Conservation (phyloP, 2,888 invertebrate genomes). For the Pristionchus exspectatus region DNA sequence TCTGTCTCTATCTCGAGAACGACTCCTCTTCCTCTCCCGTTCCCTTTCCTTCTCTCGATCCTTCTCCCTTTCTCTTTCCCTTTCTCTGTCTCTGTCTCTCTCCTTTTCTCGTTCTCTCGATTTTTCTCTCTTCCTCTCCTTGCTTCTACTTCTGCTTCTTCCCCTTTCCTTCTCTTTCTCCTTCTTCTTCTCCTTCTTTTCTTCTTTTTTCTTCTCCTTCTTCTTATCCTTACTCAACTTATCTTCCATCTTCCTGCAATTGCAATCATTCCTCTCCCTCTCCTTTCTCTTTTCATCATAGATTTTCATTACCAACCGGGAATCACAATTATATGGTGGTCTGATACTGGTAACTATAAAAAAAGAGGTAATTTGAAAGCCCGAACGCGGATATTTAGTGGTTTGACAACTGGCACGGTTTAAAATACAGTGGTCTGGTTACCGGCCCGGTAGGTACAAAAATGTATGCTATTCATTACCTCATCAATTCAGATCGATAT, state of each 20-base stretch:
- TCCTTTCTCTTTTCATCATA: background rate
- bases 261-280: background rate
- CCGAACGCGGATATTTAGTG: too few relatives aligned
- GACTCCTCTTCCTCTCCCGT: background rate
- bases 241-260: slow-evolving; percentile 59
- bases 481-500: slow-evolving; percentile 62
- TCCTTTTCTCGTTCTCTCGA: slow-evolving; percentile 8
- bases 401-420: too few relatives aligned
- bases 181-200: slow-evolving; percentile 51
- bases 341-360: too few relatives aligned
- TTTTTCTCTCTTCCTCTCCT: slow-evolving; percentile 28
- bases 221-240: slow-evolving; percentile 57
- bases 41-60: slow-evolving; percentile 23
- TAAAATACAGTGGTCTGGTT: too few relatives aligned
- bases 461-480: slow-evolving; percentile 53
- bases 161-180: slow-evolving; percentile 21
- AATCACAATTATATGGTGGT: too few relatives aligned
- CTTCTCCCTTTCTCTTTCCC: background rate
- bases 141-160: slow-evolving; percentile 36
- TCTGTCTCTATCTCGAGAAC: slow-evolving; percentile 34
- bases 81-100: slow-evolving; percentile 53
- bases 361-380: too few relatives aligned
- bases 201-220: slow-evolving; percentile 57
- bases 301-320: background rate
- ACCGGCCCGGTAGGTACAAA: too few relatives aligned